These are phyloP conservation scores for Apamea anceps DNA, from an alignment of 2,888 invertebrate genomes.

Conservation along the genomic window DNA sequence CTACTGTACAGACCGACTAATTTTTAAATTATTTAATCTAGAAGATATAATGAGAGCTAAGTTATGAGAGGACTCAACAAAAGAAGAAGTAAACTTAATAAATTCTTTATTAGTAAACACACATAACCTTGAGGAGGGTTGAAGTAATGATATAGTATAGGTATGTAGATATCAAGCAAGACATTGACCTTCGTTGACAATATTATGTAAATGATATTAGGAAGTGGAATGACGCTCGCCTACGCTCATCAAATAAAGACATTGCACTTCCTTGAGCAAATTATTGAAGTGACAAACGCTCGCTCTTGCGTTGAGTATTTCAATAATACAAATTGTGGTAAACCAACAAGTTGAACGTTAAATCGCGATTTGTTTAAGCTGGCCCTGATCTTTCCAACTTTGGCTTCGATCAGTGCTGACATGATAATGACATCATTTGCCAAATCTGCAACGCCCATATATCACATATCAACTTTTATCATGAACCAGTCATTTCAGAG, in stretches of 20 bases:
- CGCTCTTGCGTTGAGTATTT: neutral
- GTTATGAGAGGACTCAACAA: neutral
- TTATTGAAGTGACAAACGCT: neutral
- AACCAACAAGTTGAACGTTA: neutral
- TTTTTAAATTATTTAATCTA: neutral
- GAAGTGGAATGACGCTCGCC: slow-evolving; percentile 57
- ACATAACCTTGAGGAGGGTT: slow-evolving; percentile 28
- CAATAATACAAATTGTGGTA: neutral
- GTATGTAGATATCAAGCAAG: slow-evolving; percentile 38
- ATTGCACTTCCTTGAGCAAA: slow-evolving; percentile 44
- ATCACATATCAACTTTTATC: slow-evolving; percentile 62
- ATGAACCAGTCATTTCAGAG: slow-evolving; percentile 56
- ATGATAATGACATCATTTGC: slow-evolving; percentile 69
- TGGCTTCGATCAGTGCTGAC: slow-evolving; percentile 45
- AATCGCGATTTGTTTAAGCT: slow-evolving; percentile 18
- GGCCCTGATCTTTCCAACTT: slow-evolving; percentile 70
- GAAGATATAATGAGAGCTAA: neutral
- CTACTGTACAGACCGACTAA: neutral
- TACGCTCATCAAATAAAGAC: slow-evolving; percentile 44
- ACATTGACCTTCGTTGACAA: slow-evolving; percentile 54
- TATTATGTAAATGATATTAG: slow-evolving; percentile 58
- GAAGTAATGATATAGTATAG: slow-evolving; percentile 22
- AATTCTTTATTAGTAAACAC: slow-evolving; percentile 5
- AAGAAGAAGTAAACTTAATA: neutral
- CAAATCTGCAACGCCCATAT: slow-evolving; percentile 56